A percentile compares a stretch with the other conserved stretches of the same genome.
Evolutionary conservation across 2,888 invertebrate species (phyloP).

Genomic region (Apodemia mormo): DNA sequence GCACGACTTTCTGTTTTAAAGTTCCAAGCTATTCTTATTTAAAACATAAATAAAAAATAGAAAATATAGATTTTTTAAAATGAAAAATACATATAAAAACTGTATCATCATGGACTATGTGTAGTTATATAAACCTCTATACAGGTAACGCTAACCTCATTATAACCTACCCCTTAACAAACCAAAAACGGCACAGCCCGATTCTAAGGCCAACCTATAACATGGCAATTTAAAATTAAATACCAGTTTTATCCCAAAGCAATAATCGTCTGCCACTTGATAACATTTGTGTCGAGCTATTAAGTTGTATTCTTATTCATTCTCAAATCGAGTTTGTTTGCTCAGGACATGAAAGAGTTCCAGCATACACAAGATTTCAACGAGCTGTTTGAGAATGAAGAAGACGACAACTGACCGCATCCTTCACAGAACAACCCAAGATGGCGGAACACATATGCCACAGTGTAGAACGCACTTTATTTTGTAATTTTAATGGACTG

Average conservation of each 20-base stretch:
- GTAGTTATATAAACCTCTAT: too few species aligned
- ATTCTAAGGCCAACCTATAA: too few species aligned
- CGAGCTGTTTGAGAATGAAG: slow-evolving; percentile 79
- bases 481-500: neutral
- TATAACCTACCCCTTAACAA: too few species aligned
- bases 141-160: too few species aligned
- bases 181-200: too few species aligned
- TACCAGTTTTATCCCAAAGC: neutral
- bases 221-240: too few species aligned
- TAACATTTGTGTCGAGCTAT: slow-evolving; percentile 3
- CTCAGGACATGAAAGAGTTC: slow-evolving; percentile 76
- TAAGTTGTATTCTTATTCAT: slow-evolving; percentile 66
- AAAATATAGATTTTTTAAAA: too few species aligned
- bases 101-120: too few species aligned
- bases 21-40: too few species aligned
- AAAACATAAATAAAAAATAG: too few species aligned
- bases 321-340: slow-evolving; percentile 57
- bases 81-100: too few species aligned
- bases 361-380: slow-evolving; percentile 73
- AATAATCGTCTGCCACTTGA: neutral
- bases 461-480: neutral
- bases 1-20: too few species aligned
- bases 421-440: neutral
- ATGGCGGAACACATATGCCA: slow-evolving; percentile 13
- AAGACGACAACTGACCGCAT: slow-evolving; percentile 69